A percentile compares a stretch with the other conserved stretches of the same genome.
These are phyloP conservation scores for Leucoraja erinaceus DNA, from an alignment of 2,113 vertebrate genomes.

Conservation along the genomic window DNA sequence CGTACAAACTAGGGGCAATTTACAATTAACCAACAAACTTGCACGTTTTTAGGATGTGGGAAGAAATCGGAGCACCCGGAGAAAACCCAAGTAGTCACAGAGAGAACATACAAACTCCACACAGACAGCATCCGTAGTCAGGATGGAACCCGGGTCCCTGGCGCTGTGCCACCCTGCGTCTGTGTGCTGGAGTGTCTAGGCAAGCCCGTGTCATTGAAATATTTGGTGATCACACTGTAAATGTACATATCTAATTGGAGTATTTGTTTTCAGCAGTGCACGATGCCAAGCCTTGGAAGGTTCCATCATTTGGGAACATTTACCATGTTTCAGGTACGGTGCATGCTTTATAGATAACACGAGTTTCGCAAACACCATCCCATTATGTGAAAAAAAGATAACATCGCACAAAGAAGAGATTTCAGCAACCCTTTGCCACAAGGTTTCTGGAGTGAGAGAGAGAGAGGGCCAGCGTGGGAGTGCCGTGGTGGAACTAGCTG, in stretches of 20 bases:
- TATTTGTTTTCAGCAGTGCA: not conserved
- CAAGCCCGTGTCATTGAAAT: not conserved
- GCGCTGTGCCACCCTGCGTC: too few relatives aligned
- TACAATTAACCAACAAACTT: too few relatives aligned
- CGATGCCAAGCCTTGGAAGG: not conserved
- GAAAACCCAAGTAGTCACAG: too few relatives aligned
- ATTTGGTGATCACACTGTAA: not conserved
- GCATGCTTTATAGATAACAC: not conserved
- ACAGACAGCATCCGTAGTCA: too few relatives aligned
- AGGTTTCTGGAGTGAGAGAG: not conserved
- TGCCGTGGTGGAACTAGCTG: not conserved
- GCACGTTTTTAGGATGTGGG: too few relatives aligned
- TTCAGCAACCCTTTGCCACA: not conserved
- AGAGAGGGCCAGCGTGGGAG: not conserved
- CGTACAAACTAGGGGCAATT: too few relatives aligned
- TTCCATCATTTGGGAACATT: not conserved
- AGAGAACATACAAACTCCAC: too few relatives aligned
- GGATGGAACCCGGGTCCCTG: too few relatives aligned
- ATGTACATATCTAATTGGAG: not conserved
- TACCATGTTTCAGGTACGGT: constrained; percentile 29
- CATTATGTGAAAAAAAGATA: not conserved
- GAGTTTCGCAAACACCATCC: not conserved
- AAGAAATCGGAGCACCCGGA: too few relatives aligned
- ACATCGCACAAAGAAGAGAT: not conserved
- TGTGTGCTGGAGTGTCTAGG: not conserved